Conservation (phyloP, 2,113 vertebrate species). For the Oriolus oriolus region DNA sequence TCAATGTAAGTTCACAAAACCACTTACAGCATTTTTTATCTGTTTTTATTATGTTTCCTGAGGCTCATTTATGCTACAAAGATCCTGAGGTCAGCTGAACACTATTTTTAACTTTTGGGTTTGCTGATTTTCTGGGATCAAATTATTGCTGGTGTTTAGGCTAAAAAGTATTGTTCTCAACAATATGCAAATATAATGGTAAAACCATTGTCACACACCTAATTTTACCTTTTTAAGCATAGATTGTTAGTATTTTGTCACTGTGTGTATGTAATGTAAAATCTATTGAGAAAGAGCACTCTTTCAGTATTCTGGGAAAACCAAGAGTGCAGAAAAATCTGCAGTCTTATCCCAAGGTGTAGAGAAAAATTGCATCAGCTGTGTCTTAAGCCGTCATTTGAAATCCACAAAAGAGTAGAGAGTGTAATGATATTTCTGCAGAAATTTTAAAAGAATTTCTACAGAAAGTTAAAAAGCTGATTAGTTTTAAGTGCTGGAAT, state of each 20-base stretch:
- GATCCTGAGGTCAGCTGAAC: neutral
- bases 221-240: conserved; percentile 41
- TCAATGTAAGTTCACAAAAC: conserved; percentile 1
- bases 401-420: neutral
- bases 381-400: neutral
- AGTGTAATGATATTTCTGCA: neutral
- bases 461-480: neutral
- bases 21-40: neutral
- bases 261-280: neutral
- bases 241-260: neutral
- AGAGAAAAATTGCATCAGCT: neutral
- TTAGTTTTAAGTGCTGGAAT: neutral
- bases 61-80: neutral
- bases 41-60: conserved; percentile 6
- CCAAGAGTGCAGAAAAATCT: conserved; percentile 26
- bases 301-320: conserved; percentile 25
- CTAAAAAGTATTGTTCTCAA: conserved; percentile 36
- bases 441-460: neutral
- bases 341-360: neutral
- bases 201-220: conserved; percentile 47
- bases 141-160: neutral
- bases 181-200: conserved; percentile 50
- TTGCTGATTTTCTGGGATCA: neutral
- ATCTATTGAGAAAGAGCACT: conserved; percentile 1
- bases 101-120: neutral